Evolutionary conservation across 2,888 invertebrate genomes (phyloP), one percentile per base, ranked within the genome.

Genomic region (Drosophila kambysellisi): DNA sequence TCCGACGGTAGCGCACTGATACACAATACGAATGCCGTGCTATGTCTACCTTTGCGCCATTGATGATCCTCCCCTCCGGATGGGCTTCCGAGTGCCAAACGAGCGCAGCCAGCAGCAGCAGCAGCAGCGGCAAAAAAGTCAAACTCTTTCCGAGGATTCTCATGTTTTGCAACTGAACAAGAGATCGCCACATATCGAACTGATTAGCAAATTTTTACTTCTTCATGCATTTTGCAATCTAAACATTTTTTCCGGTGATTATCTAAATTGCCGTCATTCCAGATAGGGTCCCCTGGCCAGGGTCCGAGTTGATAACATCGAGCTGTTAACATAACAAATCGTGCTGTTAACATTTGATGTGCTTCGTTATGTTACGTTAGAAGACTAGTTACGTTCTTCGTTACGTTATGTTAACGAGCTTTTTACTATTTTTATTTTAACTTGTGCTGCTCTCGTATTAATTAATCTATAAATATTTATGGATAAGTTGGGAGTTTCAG

Each of bases 11-110:
- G 9, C 91, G 89, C 67, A 92, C 70, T 2, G 91, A 92, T 1
- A 90, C 84, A 12, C 84, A 71, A 51, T 91, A 91, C 4, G 91
- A 90, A 85, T 92, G 89, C 17, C 87, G 88, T 1, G 77, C 71
- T 35, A 87, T 82, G 50, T 91, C 84, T 39, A 88, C 88, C 2
- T 59, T 37, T 17, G 37, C 50, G 32, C 92, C 92, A 51, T 87
- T 88, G 11, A 92, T 80, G 35, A 92, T 92, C 11, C 89, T 85
- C 4, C 58, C 63, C 33, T 82, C 79, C 1, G 76, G 77, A 7
- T 68, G 50, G 0, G 15, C 39, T n/a, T 52, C 51, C 30, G 43
- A 4, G 6, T 35, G 32, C 32, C 48, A 52, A 4, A 52, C 52
- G 29, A 41, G 15, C 0, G 15, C 35, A 2, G 58, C 54, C 3